A percentile compares a stretch with the other conserved stretches of the same genome.
phyloP scores from a whole-genome alignment of 2,113 vertebrate species.

The Poeciliopsis retropinna region DNA sequence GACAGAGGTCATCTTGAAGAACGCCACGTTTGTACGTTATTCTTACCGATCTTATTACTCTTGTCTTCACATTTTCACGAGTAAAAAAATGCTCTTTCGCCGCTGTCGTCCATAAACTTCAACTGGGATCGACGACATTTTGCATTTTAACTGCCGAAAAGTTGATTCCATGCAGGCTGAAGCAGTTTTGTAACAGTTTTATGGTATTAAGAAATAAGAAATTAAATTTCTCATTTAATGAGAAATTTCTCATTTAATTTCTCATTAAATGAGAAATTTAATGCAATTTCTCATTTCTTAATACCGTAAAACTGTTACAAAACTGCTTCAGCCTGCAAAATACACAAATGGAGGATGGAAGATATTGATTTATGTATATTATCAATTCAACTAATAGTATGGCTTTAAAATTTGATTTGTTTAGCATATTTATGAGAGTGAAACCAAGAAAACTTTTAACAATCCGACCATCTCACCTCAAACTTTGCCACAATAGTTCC shows the following conservation, averaged over 20 bases:
- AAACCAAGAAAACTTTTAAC: neutral
- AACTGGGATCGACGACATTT: neutral
- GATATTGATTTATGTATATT: too few relatives aligned
- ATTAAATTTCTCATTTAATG: too few relatives aligned
- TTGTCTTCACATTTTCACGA: neutral
- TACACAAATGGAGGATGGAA: too few relatives aligned
- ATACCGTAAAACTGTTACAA: too few relatives aligned
- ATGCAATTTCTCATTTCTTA: too few relatives aligned
- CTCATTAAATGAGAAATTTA: too few relatives aligned
- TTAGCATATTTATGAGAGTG: too few relatives aligned
- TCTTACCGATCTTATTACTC: neutral
- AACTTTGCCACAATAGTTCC: neutral
- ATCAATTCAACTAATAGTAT: too few relatives aligned
- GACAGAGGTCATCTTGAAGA: slow-evolving; percentile 88
- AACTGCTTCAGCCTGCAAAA: too few relatives aligned
- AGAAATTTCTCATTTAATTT: too few relatives aligned
- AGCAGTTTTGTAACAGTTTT: neutral
- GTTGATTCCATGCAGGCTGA: neutral
- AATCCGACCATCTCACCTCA: neutral
- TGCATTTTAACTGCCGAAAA: neutral
- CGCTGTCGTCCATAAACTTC: neutral
- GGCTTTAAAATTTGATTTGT: too few relatives aligned
- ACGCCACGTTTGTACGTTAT: slow-evolving; percentile 90
- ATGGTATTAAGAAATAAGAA: too few relatives aligned
- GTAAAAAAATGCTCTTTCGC: neutral